A percentile compares a stretch with the other conserved stretches of the same genome.
phyloP scores from a whole-genome alignment of 2,888 invertebrate genomes.

The Cyclophora punctaria region DNA sequence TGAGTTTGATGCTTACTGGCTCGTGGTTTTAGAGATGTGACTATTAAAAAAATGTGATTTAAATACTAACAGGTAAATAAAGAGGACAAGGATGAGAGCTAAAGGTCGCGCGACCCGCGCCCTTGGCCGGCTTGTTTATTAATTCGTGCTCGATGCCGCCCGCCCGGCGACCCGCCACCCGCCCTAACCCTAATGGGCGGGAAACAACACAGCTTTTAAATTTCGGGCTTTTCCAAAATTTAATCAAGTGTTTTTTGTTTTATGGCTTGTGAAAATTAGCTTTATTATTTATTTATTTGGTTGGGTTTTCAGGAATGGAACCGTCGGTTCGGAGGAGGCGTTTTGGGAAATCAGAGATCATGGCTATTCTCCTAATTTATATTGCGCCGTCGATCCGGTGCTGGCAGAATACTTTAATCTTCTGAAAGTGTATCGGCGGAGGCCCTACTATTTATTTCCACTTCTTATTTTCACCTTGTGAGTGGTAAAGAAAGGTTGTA shows the following conservation, averaged over 20 bases:
- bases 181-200: conserved; percentile 61
- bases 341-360: conserved; percentile 34
- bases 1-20: no score
- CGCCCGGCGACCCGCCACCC: conserved; percentile 42
- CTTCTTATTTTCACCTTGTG: conserved; percentile 70
- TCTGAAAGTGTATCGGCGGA: conserved; percentile 61
- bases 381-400: conserved; percentile 43
- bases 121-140: conserved; percentile 70
- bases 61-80: conserved; percentile 30
- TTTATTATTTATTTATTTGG: conserved; percentile 32
- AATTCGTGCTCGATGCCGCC: conserved; percentile 60
- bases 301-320: conserved; percentile 13
- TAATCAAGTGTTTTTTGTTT: conserved; percentile 55
- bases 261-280: conserved; percentile 41
- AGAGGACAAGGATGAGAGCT: conserved; percentile 44
- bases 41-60: neutral
- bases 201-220: conserved; percentile 64
- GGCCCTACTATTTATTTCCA: conserved; percentile 66
- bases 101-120: conserved; percentile 51
- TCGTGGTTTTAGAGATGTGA: neutral
- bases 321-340: conserved; percentile 12
- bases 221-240: conserved; percentile 51
- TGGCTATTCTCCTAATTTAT: conserved; percentile 56
- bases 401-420: conserved; percentile 66
- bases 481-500: conserved; percentile 51